Evolutionary conservation across 2,888 invertebrate species (phyloP).

Genomic region (Matsumyia berberina): DNA sequence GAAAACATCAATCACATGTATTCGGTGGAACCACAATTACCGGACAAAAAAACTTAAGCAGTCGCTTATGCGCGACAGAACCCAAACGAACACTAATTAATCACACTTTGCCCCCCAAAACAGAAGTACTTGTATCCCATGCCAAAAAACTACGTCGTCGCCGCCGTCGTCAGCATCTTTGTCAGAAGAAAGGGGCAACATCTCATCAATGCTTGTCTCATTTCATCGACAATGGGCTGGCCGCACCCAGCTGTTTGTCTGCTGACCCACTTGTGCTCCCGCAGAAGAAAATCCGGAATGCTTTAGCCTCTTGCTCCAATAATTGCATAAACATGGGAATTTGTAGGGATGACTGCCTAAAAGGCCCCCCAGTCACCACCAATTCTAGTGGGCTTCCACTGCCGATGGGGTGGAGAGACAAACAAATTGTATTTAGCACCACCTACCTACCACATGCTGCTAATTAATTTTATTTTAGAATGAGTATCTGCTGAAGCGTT

Average conservation of each 20-base stretch:
- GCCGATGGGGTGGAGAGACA: not conserved
- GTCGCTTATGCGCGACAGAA: constrained; percentile 15
- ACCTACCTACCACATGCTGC: constrained; percentile 57
- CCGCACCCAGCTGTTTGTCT: constrained; percentile 63
- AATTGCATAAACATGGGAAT: constrained; percentile 34
- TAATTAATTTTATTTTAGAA: constrained; percentile 51
- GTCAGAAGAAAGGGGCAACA: constrained; percentile 5
- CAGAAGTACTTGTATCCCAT: constrained; percentile 20
- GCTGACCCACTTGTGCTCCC: constrained; percentile 46
- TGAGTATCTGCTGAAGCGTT: not conserved
- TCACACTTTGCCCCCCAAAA: constrained; percentile 25
- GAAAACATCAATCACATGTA: constrained; percentile 26
- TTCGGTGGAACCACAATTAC: not conserved
- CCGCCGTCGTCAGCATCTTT: not conserved
- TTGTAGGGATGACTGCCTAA: not conserved
- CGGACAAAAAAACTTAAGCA: constrained; percentile 27
- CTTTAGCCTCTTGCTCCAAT: constrained; percentile 47
- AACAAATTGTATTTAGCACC: constrained; percentile 17
- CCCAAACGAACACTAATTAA: constrained; percentile 33
- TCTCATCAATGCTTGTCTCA: constrained; percentile 42
- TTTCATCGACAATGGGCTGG: constrained; percentile 43
- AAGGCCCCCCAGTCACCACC: not conserved
- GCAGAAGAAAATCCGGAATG: constrained; percentile 17
- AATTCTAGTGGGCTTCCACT: not conserved
- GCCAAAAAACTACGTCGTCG: not conserved